phyloP scores from a whole-genome alignment of 2,113 vertebrate species.

The Isichthys henryi region DNA sequence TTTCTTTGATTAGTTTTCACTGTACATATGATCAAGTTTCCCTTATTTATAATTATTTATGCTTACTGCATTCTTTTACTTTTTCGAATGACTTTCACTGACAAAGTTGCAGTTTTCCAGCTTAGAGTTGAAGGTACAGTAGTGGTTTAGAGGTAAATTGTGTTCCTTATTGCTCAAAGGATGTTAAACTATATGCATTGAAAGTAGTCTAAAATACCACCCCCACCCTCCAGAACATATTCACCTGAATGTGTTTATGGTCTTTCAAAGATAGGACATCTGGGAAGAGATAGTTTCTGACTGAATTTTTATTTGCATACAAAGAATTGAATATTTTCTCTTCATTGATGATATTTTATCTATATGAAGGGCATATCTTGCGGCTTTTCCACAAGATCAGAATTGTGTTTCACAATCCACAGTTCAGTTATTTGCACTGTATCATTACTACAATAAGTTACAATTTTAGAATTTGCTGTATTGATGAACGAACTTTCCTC shows the following conservation, averaged over 20 bases:
- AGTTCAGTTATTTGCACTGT: background rate
- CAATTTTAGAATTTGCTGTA: background rate
- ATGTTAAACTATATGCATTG: no score
- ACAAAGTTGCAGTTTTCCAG: background rate
- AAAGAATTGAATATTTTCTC: background rate
- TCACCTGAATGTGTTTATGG: background rate
- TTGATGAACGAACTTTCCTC: background rate
- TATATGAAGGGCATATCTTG: background rate
- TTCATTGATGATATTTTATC: background rate
- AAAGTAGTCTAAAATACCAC: no score
- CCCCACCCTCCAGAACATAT: background rate
- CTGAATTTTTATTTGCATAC: background rate
- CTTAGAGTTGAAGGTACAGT: background rate
- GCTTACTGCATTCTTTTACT: background rate
- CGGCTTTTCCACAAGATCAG: background rate
- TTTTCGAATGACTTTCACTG: background rate
- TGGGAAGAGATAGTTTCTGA: background rate
- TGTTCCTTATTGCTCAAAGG: background rate
- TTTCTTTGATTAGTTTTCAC: constrained; percentile 23
- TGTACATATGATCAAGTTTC: background rate
- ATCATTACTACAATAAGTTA: background rate
- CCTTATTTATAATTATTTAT: background rate
- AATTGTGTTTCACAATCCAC: background rate
- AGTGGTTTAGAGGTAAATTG: background rate
- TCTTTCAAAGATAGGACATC: background rate